Conservation (phyloP, 2,113 vertebrate species). For the Eurystomus gularis region DNA sequence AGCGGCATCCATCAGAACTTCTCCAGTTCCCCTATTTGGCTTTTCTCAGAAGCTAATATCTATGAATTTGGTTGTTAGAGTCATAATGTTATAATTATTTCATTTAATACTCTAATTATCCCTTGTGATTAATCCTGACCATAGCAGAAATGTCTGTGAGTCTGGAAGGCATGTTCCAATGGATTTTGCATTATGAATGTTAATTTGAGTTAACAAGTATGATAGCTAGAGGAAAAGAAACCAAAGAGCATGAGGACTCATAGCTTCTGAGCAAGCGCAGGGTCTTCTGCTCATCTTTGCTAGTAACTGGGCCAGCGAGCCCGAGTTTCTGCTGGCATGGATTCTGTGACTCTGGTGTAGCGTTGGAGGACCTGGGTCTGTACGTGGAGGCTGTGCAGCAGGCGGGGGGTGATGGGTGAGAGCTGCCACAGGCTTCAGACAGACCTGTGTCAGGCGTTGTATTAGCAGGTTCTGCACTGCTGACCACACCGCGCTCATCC, state of each 20-base stretch:
- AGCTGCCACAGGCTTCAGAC: neutral
- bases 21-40: neutral
- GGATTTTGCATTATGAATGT: constrained; percentile 31
- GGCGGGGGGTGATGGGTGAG: neutral
- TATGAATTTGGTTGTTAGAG: constrained; percentile 51
- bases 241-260: neutral
- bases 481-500: accelerated
- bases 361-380: accelerated
- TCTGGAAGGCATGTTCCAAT: constrained; percentile 58
- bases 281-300: neutral
- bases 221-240: constrained; percentile 29
- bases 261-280: neutral
- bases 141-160: constrained; percentile 28
- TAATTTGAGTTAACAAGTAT: constrained; percentile 51
- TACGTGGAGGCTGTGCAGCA: accelerated
- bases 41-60: constrained; percentile 43
- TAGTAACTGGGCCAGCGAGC: neutral
- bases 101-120: constrained; percentile 66
- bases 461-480: accelerated
- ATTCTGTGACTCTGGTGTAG: neutral
- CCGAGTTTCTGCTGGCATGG: neutral
- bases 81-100: constrained; percentile 61
- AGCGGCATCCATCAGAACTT: constrained; percentile 12
- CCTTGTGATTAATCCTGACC: constrained; percentile 65
- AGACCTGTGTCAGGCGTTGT: accelerated